Evolutionary conservation across 2,113 vertebrate species (phyloP).

Genomic region (Apodemus sylvaticus): DNA sequence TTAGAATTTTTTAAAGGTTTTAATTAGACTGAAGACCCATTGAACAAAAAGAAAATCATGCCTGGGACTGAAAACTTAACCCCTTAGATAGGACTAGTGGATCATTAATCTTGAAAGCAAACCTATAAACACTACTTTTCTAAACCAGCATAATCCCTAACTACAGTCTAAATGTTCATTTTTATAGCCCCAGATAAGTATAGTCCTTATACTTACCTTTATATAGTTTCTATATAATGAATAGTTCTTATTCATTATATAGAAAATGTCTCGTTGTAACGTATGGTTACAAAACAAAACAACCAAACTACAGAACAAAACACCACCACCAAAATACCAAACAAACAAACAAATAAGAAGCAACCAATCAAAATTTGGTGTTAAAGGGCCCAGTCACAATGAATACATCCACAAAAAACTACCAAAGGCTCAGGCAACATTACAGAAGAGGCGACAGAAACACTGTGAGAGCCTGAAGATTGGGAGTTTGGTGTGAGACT

Average conservation of each 20-base stretch:
- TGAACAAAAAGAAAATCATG: background rate
- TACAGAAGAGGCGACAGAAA: background rate
- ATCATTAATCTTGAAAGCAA: background rate
- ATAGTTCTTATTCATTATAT: background rate
- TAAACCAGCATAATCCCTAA: background rate
- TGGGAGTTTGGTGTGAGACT: background rate
- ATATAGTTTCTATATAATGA: no score
- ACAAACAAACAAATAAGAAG: no score
- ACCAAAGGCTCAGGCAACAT: background rate
- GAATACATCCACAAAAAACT: background rate
- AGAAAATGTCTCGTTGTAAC: background rate
- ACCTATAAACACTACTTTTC: background rate
- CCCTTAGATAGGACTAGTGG: background rate
- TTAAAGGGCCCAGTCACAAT: background rate
- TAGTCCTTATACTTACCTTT: no score
- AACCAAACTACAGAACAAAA: background rate
- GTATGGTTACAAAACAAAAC: background rate
- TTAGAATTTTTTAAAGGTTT: background rate
- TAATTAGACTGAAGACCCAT: background rate
- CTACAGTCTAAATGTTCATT: background rate
- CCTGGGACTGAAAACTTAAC: background rate
- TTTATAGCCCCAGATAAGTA: background rate
- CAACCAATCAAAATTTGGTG: no score
- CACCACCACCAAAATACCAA: no score
- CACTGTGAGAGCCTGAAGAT: background rate